phyloP scores from a whole-genome alignment of 2,888 invertebrate species.

The Nycteola revayana region DNA sequence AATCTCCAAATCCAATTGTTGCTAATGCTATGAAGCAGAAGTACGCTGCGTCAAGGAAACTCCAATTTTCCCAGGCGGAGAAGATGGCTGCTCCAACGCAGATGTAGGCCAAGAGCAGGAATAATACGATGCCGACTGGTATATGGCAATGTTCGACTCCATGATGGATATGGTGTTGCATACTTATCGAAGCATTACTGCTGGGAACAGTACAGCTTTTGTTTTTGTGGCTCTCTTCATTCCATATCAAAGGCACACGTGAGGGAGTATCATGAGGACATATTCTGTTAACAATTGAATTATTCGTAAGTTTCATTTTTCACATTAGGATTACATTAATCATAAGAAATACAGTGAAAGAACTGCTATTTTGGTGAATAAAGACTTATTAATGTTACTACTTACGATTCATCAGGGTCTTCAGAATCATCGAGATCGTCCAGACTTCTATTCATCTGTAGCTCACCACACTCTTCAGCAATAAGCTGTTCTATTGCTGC shows the following conservation, averaged over 20 bases:
- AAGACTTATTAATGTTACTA: too few relatives aligned
- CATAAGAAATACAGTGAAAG: too few relatives aligned
- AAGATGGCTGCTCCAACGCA: conserved; percentile 89
- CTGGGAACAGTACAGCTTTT: conserved; percentile 65
- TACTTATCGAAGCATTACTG: conserved; percentile 59
- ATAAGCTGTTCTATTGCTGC: conserved; percentile 71
- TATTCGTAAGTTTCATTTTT: too few relatives aligned
- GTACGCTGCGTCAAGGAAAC: conserved; percentile 90
- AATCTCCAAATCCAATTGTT: conserved; percentile 91
- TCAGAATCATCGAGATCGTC: conserved; percentile 84
- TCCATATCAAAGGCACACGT: conserved; percentile 87
- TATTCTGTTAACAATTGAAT: conserved; percentile 53
- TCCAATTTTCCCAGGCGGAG: conserved; percentile 91
- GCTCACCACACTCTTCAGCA: conserved; percentile 71
- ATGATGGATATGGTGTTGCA: conserved; percentile 55
- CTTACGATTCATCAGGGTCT: conserved; percentile 80
- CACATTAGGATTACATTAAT: too few relatives aligned
- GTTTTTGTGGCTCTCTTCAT: conserved; percentile 65
- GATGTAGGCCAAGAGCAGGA: conserved; percentile 87
- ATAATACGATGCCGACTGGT: conserved; percentile 80
- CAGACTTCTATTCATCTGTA: conserved; percentile 66
- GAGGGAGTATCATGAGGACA: conserved; percentile 88
- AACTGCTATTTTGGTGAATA: too few relatives aligned
- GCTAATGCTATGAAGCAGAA: conserved; percentile 93
- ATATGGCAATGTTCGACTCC: conserved; percentile 70